These are phyloP conservation scores for Agonopterix arenella DNA, from an alignment of 2,888 invertebrate species.

Conservation along the genomic window DNA sequence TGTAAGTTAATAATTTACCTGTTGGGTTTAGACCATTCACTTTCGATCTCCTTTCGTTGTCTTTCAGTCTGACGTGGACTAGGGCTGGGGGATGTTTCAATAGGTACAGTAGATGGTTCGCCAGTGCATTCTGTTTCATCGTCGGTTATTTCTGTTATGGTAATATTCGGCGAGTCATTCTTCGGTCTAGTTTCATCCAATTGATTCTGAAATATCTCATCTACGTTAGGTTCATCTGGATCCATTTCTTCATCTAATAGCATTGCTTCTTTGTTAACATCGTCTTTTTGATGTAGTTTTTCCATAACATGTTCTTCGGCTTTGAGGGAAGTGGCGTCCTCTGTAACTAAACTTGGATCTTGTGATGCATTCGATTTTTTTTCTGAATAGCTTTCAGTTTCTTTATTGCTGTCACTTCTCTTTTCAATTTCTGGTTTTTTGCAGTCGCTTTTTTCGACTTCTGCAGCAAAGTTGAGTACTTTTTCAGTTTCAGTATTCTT, in stretches of 20 bases:
- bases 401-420: slow-evolving; percentile 42
- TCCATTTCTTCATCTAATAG: slow-evolving; percentile 59
- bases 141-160: slow-evolving; percentile 68
- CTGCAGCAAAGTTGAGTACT: slow-evolving; percentile 65
- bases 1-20: slow-evolving; percentile 39
- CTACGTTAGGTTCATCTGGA: slow-evolving; percentile 58
- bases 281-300: slow-evolving; percentile 53
- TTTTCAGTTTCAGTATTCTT: slow-evolving; percentile 52
- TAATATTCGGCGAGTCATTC: slow-evolving; percentile 63
- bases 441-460: slow-evolving; percentile 40
- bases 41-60: slow-evolving; percentile 39
- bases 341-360: slow-evolving; percentile 65
- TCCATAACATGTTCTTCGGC: slow-evolving; percentile 63
- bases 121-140: slow-evolving; percentile 43
- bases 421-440: slow-evolving; percentile 37
- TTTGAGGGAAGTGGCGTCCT: slow-evolving; percentile 46
- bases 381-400: slow-evolving; percentile 64
- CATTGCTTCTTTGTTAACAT: slow-evolving; percentile 50
- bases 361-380: slow-evolving; percentile 64
- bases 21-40: slow-evolving; percentile 69
- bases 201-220: slow-evolving; percentile 63
- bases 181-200: slow-evolving; percentile 46
- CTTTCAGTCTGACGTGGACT: slow-evolving; percentile 43
- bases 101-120: slow-evolving; percentile 47
- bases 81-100: slow-evolving; percentile 63